These are phyloP conservation scores for Drosophila greeni DNA, from an alignment of 2,888 invertebrate genomes.

Conservation along the genomic window DNA sequence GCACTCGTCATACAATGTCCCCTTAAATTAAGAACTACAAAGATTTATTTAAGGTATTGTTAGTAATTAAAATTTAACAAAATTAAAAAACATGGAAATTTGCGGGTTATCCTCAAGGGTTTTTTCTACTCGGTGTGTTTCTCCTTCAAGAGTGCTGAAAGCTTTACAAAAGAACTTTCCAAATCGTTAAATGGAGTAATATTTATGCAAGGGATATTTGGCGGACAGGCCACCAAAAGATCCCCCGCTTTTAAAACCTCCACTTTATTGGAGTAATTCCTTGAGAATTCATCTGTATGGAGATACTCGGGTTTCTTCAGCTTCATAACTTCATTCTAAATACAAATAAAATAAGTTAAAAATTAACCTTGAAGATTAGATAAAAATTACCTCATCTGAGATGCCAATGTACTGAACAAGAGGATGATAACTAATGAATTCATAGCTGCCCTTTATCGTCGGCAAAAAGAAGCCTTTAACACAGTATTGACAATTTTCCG, in stretches of 20 bases:
- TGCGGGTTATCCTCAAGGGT: neutral
- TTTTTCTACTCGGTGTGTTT: neutral
- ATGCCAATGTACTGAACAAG: conserved; percentile 17
- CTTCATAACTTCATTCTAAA: conserved; percentile 11
- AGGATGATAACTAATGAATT: conserved; percentile 30
- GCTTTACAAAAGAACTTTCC: conserved; percentile 20
- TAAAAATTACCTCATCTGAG: conserved; percentile 13
- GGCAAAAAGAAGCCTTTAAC: conserved; percentile 32
- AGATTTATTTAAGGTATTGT: conserved; percentile 8
- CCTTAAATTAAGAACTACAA: conserved; percentile 2
- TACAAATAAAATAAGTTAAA: neutral
- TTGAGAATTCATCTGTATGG: conserved; percentile 15
- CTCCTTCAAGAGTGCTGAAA: conserved; percentile 2
- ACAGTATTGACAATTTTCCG: conserved; percentile 15
- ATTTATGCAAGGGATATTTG: conserved; percentile 23
- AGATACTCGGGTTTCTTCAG: conserved; percentile 8
- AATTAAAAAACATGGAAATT: neutral
- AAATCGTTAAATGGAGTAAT: conserved; percentile 1
- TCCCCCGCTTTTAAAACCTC: conserved; percentile 22
- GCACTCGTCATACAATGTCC: conserved; percentile 28
- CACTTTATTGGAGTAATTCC: conserved; percentile 8
- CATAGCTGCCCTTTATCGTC: conserved; percentile 1
- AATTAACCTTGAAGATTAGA: neutral
- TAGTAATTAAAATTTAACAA: conserved; percentile 8
- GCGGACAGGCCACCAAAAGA: conserved; percentile 13